phyloP scores from a whole-genome alignment of 2,797 vertebrate genomes.

The Pantherophis alleghaniensis region DNA sequence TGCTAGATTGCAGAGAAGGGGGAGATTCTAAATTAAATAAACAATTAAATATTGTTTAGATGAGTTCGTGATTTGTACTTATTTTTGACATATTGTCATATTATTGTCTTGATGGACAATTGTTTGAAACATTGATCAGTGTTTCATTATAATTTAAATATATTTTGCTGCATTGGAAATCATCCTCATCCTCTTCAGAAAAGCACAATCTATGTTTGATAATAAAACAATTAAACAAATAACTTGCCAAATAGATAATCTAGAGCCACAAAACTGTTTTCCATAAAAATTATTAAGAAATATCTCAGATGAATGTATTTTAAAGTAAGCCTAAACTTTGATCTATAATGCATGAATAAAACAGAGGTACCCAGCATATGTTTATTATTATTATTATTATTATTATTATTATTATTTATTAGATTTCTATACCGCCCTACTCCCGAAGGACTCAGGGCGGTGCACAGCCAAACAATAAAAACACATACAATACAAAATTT shows the following conservation, averaged over 20 bases:
- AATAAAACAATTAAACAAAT: neutral
- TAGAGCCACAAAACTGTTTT: constrained; percentile 10
- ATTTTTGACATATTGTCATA: neutral
- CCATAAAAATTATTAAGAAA: constrained; percentile 14
- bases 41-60: neutral
- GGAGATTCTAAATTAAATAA: neutral
- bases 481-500: too few relatives aligned
- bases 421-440: too few relatives aligned
- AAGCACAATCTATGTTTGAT: neutral
- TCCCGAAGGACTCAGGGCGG: too few relatives aligned
- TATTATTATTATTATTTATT: too few relatives aligned
- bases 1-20: neutral
- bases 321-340: constrained; percentile 46
- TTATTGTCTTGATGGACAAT: neutral
- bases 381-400: too few relatives aligned
- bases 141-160: neutral
- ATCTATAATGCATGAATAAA: constrained; percentile 18
- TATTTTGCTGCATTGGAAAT: neutral
- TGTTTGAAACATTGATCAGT: neutral
- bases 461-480: too few relatives aligned
- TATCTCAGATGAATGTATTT: constrained; percentile 6
- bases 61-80: neutral
- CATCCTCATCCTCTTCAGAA: neutral
- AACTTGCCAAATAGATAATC: neutral
- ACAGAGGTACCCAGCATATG: neutral